Base-by-base conservation (phyloP, 2,113 vertebrate species). In the Patagioenas fasciata region DNA sequence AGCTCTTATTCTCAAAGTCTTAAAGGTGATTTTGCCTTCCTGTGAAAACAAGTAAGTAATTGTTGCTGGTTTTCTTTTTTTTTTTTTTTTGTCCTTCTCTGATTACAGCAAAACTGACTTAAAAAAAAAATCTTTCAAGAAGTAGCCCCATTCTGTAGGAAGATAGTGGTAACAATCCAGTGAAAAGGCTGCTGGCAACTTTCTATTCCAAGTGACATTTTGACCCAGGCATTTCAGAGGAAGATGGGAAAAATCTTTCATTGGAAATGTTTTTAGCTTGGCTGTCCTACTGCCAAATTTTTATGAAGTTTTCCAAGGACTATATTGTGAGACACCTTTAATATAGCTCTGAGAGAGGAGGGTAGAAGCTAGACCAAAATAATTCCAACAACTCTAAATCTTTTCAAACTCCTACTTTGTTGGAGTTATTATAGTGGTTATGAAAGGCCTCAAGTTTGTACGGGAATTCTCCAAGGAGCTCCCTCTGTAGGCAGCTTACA, bases 31-130 rank as follows among this genome's bases (percentile, higher is more conserved):
- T 89, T 98, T 98, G 80, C 99, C 99, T 50, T 91, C 98, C 24
- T 98, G 98, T 93, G 98, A 99, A 97, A 98, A 98, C 75, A 99
- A 98, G 99, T 99, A 97, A 98, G 98, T 98, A 60, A 72, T 93
- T 88, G 48, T 85, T 91, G 26, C 34, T 51, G 24, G 34, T 50
- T 20, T 50, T 23, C 77, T 80, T 4, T 80, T 79, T 61, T 64
- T 50, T 29, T 40, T 61, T 64, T 50, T 29, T 40, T 40, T 13
- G 40, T 40, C 40, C 40, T 40, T 13, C 15, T 90, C 13, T 70
- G n/a, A 54, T 86, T 19, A 83, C 53, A 29, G 13, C 32, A 77
- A 62, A 85, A 44, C 24, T n/a, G n/a, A 40, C 11, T 62, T 70
- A 50, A 29, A 80, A 21, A 54, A 88, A 75, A 69, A 58, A 21